Conservation (phyloP, 2,113 vertebrate species). For the Pelodiscus sinensis region DNA sequence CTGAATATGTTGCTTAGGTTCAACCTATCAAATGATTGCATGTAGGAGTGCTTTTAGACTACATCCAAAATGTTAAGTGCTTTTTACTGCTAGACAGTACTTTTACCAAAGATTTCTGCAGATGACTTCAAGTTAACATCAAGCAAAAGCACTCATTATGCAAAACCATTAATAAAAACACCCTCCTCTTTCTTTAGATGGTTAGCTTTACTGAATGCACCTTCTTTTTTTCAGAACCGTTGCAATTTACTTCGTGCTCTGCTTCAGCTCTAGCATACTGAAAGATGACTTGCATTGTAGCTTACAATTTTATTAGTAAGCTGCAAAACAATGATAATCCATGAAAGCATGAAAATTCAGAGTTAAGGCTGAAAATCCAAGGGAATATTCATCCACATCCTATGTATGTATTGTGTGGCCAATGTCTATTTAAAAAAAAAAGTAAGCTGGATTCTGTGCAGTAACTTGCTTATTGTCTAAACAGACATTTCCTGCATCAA, state of each 20-base stretch:
- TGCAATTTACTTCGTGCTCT: not conserved
- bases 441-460: not conserved
- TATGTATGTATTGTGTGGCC: not conserved
- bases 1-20: not conserved
- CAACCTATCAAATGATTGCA: not conserved
- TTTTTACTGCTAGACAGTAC: not conserved
- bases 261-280: not conserved
- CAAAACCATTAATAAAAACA: constrained; percentile 71
- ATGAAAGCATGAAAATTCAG: not conserved
- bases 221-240: not conserved
- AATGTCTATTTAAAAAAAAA: not conserved
- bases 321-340: not conserved
- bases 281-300: not conserved
- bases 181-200: constrained; percentile 49
- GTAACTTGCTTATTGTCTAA: not conserved
- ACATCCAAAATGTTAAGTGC: not conserved
- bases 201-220: constrained; percentile 33
- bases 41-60: not conserved
- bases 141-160: constrained; percentile 36
- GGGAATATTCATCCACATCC: not conserved
- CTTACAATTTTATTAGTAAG: not conserved
- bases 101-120: not conserved
- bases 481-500: not conserved
- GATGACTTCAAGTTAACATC: constrained; percentile 10
- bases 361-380: not conserved